Evolutionary conservation across 2,888 invertebrate species (phyloP), one percentile per base, ranked within the genome.

Genomic region (Salticus scenicus): DNA sequence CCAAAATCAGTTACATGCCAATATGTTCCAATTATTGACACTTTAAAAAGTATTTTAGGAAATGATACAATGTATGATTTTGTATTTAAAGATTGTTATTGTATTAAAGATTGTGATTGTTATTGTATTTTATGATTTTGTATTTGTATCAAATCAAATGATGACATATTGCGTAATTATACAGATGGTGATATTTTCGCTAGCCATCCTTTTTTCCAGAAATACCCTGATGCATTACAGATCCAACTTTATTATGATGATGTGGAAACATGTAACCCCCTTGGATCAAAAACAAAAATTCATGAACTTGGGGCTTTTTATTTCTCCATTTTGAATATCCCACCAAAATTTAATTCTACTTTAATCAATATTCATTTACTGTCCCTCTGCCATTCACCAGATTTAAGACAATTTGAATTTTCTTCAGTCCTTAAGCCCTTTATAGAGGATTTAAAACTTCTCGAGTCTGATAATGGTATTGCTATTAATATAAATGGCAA

Each of bases 221-320:
- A 10, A 7, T 12, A 14, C 17, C 47, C 64, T 0, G 28, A 64
- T 7, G 64, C 64, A 64, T 28, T 64, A 10, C 27, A 28, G 7
- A 24, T 64, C 28, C 64, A 64, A 64, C 28, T 64, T 2, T 64
- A 64, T 64, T 64, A 64, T 64, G 64, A 64, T 28, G 64, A 64
- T 30, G 14, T 64, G 20, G 28, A 24, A 28, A 28, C 28, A 64
- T 28, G 28, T 17, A 64, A 64, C 17, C 28, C 64, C 8, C 28
- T 64, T 28, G 64, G 64, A 28, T 64, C 64, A 14, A 64, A 64
- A 64, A 28, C 28, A 10, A 24, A 64, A 64, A 24, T 28, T n/a
- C 64, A 64, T 28, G 28, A 64, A 28, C 17, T 64, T 14, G 64
- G 28, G 17, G 64, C 64, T 28, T 64, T 64, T 64, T 64, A 64